These are phyloP conservation scores for Suncus etruscus DNA, from an alignment of 2,113 vertebrate species.

Conservation along the genomic window DNA sequence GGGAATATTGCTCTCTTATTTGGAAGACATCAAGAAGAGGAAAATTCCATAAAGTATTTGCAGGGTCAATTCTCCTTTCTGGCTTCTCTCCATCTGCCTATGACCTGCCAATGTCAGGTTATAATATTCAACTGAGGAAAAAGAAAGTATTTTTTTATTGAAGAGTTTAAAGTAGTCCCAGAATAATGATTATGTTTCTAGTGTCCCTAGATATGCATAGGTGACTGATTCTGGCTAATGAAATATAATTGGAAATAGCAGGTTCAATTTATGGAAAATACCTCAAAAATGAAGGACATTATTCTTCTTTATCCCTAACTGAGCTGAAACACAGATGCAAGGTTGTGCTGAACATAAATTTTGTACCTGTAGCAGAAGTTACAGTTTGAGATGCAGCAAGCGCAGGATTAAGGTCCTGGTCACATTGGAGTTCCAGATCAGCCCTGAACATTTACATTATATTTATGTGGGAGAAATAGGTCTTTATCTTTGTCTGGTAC, in stretches of 20 bases:
- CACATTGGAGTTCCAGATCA: neutral
- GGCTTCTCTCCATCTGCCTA: neutral
- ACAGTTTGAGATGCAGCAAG: neutral
- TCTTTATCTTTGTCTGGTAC: neutral
- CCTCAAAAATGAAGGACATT: neutral
- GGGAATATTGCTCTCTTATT: neutral
- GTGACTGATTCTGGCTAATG: slow-evolving; percentile 30
- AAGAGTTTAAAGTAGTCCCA: neutral
- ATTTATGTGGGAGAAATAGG: neutral
- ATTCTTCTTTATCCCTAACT: neutral
- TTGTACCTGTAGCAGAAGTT: neutral
- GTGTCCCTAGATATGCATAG: neutral
- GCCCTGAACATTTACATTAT: neutral
- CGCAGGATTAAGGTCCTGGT: neutral
- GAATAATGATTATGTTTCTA: neutral
- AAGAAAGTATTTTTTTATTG: neutral
- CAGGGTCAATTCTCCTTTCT: neutral
- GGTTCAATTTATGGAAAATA: slow-evolving; percentile 5
- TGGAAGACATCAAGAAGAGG: neutral
- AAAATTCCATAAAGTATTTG: neutral
- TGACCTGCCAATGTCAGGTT: neutral
- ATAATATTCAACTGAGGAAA: neutral
- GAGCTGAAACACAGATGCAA: neutral
- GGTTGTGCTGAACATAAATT: neutral
- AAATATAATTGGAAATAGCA: slow-evolving; percentile 10